Evolutionary conservation across 2,113 vertebrate genomes (phyloP).

Genomic region (Theropithecus gelada): DNA sequence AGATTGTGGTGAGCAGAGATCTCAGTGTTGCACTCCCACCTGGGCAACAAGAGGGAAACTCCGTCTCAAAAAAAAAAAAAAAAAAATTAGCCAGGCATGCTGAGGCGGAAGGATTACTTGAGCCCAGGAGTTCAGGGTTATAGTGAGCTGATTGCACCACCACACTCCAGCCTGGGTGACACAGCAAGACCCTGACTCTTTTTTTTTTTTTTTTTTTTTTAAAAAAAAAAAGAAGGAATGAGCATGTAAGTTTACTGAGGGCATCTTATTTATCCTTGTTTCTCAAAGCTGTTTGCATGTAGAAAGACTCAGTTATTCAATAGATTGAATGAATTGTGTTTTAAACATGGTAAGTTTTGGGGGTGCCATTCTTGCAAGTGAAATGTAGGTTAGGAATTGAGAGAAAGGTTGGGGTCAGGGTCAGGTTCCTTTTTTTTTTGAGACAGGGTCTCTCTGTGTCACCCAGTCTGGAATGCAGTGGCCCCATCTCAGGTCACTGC

Average conservation of each 20-base stretch:
- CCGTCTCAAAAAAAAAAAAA: no score
- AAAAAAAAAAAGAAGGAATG: background rate
- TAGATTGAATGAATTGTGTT: background rate
- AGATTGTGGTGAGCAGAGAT: no score
- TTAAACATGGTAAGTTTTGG: background rate
- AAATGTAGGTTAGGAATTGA: conserved; percentile 14
- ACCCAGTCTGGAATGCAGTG: no score
- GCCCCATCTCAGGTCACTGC: background rate
- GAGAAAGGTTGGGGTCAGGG: background rate
- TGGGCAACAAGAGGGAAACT: no score
- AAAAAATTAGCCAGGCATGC: no score
- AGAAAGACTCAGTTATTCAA: background rate
- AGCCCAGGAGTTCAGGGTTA: no score
- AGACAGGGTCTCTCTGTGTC: background rate
- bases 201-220: no score
- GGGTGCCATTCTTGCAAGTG: background rate
- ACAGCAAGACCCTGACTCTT: no score
- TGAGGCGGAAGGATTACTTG: no score
- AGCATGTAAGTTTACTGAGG: background rate
- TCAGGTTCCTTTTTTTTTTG: background rate
- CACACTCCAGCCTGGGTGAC: no score
- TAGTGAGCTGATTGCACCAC: no score
- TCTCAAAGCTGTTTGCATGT: background rate
- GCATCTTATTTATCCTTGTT: background rate
- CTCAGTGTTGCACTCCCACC: no score